These are phyloP conservation scores for Cephus pulcher DNA, from an alignment of 2,888 invertebrate genomes.

Conservation along the genomic window DNA sequence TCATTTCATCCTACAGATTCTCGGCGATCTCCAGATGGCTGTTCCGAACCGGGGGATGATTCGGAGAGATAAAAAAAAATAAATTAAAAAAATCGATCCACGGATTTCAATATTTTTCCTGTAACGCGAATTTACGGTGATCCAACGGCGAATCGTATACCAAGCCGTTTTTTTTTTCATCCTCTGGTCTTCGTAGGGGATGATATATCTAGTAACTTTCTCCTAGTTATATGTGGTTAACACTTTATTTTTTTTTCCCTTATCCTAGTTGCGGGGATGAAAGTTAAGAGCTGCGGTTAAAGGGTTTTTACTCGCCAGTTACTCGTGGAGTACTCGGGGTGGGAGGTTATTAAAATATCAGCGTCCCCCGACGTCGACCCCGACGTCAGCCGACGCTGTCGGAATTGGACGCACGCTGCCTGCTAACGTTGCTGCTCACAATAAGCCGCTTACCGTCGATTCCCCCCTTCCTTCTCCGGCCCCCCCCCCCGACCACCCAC, in stretches of 20 bases:
- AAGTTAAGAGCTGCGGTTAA: not conserved
- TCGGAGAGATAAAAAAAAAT: not conserved
- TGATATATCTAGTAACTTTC: too few relatives aligned
- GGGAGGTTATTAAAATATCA: not conserved
- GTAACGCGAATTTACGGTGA: not conserved
- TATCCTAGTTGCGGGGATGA: not conserved
- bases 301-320: not conserved
- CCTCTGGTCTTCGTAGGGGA: not conserved
- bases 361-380: conserved; percentile 11
- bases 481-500: conserved; percentile 16
- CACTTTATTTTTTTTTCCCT: not conserved
- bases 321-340: not conserved
- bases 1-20: not conserved
- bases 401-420: conserved; percentile 18
- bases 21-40: not conserved
- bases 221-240: not conserved
- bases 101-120: not conserved
- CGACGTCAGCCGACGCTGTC: conserved; percentile 10
- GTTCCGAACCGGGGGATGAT: not conserved
- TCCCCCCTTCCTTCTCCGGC: conserved; percentile 4
- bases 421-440: conserved; percentile 26
- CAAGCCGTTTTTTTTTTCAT: not conserved
- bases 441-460: conserved; percentile 35
- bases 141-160: not conserved
- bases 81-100: not conserved